Percentiles rank a stretch among this genome's conserved stretches.
Conservation (phyloP, 2,113 vertebrate genomes). For the Turnix velox region DNA sequence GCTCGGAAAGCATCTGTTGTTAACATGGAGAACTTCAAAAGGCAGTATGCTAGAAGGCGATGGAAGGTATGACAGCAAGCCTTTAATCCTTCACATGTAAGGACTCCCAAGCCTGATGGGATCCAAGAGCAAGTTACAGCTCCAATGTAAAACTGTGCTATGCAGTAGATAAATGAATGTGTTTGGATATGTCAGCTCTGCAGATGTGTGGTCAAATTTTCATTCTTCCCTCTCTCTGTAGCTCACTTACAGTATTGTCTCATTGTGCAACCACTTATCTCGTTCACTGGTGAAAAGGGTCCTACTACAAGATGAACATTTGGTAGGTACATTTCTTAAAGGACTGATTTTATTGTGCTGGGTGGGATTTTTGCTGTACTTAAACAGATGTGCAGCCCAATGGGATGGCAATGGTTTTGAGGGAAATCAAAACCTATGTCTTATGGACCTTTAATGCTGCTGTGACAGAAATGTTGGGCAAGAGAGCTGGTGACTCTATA, state of each 20-base stretch:
- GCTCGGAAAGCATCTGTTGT: constrained; percentile 87
- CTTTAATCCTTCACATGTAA: background rate
- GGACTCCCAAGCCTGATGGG: background rate
- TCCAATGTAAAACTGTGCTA: background rate
- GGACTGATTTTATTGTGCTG: background rate
- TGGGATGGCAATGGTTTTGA: background rate
- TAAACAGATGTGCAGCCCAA: background rate
- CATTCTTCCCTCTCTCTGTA: constrained; percentile 37
- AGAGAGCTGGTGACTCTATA: background rate
- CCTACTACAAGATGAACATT: constrained; percentile 58
- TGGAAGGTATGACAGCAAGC: constrained; percentile 82
- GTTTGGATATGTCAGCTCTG: background rate
- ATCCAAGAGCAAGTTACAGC: background rate
- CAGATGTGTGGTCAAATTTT: background rate
- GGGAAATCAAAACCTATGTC: background rate
- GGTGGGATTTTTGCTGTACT: background rate
- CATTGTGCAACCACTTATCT: constrained; percentile 90
- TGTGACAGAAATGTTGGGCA: background rate
- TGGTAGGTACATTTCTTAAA: constrained; percentile 67
- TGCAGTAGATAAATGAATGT: background rate
- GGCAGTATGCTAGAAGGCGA: constrained; percentile 84
- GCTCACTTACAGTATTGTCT: constrained; percentile 89
- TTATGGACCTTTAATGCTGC: background rate
- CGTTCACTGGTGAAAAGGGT: constrained; percentile 84
- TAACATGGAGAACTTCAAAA: constrained; percentile 94